Base-by-base conservation (phyloP, 2,113 vertebrate species). In the Bubo bubo region DNA sequence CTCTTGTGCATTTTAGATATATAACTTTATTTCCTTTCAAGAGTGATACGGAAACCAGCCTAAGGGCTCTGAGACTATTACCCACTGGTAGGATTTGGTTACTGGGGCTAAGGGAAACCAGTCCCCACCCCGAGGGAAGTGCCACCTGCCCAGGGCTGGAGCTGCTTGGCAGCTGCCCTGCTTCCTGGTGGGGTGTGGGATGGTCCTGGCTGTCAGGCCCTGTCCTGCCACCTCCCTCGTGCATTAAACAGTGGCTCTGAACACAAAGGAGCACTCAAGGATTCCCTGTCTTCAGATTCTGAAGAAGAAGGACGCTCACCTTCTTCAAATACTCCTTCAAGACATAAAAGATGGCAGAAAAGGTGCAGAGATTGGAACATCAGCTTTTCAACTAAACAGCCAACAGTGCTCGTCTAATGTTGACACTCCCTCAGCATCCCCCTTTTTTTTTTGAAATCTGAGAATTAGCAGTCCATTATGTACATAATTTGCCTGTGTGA, bases 61-160 rank as follows among this genome's bases (percentile, higher is more conserved):
- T 22, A 71, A 75, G 22, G 34, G n/a, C 43, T 60, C 11, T 58
- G 13, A 80, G 30, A 47, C 30, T 32, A 85, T 35, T 28, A 30
- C 12, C 10, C 43, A 17, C 12, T 45, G 8, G 6, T 26, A 88
- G 22, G 11, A 79, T 90, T 37, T 63, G 47, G 13, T 15, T 81
- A 34, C 47, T 45, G 39, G 20, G 41, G 5, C 16, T 72, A 41
- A 62, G 13, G 24, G 34, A 16, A 62, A 39, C 8, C 1, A 0
- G 10, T 41, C 2, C 5, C 6, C 4, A 20, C 19, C 6, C 12
- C 6, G 0, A 3, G 32, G 3, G 26, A 75, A 35, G 39, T 14
- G 64, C 8, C 8, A 2, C 5, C 8, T 62, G 19, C 39, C 21
- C 2, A 4, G 10, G 27, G 8, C 35, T 43, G 39, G 23, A 92